Conservation (phyloP, 1,140 invertebrate genomes). For the Bemisia tabaci region DNA sequence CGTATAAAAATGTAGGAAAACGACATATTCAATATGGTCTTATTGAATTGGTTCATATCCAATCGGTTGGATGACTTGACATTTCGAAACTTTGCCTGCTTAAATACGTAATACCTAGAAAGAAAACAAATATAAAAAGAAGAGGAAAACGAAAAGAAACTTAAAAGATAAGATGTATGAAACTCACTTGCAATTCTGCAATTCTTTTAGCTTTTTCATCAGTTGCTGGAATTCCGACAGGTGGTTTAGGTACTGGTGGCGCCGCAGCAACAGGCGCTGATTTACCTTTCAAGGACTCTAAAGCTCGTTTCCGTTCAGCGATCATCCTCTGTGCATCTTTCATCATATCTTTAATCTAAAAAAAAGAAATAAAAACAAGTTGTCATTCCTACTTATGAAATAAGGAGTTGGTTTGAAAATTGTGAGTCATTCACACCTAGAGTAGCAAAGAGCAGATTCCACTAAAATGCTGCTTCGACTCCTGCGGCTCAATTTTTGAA, state of each 20-base stretch:
- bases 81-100: no score
- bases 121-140: no score
- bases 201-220: conserved; percentile 76
- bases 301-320: conserved; percentile 69
- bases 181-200: conserved; percentile 58
- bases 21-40: no score
- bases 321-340: conserved; percentile 82
- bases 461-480: neutral
- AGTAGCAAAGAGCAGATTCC: neutral
- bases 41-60: no score
- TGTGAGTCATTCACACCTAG: neutral
- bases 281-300: conserved; percentile 44
- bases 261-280: conserved; percentile 23
- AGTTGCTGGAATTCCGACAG: conserved; percentile 33
- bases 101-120: no score
- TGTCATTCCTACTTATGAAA: neutral
- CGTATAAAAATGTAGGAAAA: no score
- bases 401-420: neutral
- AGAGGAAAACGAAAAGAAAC: no score
- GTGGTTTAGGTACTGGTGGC: no score
- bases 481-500: neutral
- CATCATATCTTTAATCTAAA: conserved; percentile 75
- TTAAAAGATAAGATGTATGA: no score
- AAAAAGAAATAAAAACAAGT: conserved; percentile 26
- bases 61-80: no score